Conservation (phyloP, 2,797 vertebrate species). For the Gymnothorax javanicus region DNA sequence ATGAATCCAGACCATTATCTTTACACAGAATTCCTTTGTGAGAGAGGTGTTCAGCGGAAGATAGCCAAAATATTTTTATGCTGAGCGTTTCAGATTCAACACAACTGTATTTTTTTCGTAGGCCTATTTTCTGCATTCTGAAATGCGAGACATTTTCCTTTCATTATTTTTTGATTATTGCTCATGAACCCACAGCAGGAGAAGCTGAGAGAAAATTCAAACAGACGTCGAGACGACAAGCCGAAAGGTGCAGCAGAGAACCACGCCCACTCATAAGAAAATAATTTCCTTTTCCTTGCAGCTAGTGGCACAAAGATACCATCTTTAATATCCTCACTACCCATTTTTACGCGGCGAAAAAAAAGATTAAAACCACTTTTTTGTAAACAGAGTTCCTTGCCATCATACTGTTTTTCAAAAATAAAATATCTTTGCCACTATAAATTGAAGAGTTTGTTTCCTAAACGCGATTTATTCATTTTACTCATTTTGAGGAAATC, state of each 20-base stretch:
- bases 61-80: background rate
- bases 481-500: no score
- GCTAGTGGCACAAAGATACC: background rate
- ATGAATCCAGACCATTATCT: background rate
- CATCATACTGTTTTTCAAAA: background rate
- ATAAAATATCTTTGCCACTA: background rate
- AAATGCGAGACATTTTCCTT: background rate
- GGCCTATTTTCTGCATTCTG: background rate
- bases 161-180: background rate
- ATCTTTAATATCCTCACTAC: constrained; percentile 12
- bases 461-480: no score
- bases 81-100: background rate
- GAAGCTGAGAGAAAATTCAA: background rate
- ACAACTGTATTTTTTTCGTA: background rate
- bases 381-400: background rate
- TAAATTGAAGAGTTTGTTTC: background rate
- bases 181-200: background rate
- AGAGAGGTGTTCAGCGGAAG: background rate
- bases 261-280: background rate
- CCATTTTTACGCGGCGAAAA: background rate
- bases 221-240: background rate
- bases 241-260: background rate
- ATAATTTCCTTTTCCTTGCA: constrained; percentile 8
- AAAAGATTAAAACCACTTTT: constrained; percentile 1
- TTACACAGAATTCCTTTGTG: background rate